phyloP scores from a whole-genome alignment of 2,888 invertebrate species.

The Pteria penguin region DNA sequence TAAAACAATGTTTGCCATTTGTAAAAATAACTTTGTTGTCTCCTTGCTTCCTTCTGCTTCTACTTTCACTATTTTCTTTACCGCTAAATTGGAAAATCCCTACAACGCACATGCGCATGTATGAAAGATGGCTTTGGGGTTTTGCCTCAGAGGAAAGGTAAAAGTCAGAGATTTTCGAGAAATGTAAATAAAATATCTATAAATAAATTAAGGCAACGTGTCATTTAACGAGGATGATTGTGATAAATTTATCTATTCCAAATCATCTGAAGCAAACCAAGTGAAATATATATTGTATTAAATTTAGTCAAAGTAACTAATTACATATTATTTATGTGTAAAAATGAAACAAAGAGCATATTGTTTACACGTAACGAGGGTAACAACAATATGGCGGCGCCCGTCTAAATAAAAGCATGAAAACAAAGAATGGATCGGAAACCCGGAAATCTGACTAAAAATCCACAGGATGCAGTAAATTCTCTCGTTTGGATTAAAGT shows the following conservation, averaged over 20 bases:
- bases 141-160: neutral
- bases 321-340: no score
- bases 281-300: no score
- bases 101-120: neutral
- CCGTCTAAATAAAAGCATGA: neutral
- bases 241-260: no score
- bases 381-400: conserved; percentile 27
- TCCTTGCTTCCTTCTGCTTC: no score
- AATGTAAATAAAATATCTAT: neutral
- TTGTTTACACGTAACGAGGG: conserved; percentile 46
- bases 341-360: no score
- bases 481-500: conserved; percentile 76
- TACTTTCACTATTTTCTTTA: neutral
- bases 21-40: no score
- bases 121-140: neutral
- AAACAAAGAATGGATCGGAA: conserved; percentile 69
- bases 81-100: neutral
- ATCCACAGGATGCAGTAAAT: conserved; percentile 68
- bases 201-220: neutral
- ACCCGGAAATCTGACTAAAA: conserved; percentile 70
- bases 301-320: no score
- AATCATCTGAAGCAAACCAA: no score
- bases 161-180: neutral
- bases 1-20: conserved; percentile 81
- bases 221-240: no score